Conservation (phyloP, 2,888 invertebrate genomes). For the Drosophila koepferae region DNA sequence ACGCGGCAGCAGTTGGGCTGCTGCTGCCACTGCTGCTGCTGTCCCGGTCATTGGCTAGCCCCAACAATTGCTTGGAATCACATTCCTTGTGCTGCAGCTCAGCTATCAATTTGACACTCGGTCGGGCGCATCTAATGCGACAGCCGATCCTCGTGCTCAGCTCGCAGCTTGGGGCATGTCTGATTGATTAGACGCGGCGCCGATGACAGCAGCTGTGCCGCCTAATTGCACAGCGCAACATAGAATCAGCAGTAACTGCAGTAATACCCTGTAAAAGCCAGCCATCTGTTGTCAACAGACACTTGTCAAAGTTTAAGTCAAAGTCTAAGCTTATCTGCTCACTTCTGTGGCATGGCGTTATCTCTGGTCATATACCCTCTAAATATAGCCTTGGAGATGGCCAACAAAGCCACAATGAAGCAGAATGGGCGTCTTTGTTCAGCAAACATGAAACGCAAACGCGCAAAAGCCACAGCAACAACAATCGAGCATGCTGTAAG, state of each 20-base stretch:
- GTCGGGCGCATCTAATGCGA: slow-evolving; percentile 40
- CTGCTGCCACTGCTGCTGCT: not conserved
- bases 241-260: not conserved
- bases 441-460: slow-evolving; percentile 48
- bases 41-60: not conserved
- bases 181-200: slow-evolving; percentile 52
- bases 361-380: not conserved
- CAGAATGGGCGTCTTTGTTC: slow-evolving; percentile 52
- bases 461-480: slow-evolving; percentile 23
- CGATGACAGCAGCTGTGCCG: slow-evolving; percentile 55
- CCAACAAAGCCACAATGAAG: slow-evolving; percentile 20
- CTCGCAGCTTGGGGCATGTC: slow-evolving; percentile 14
- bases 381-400: slow-evolving; percentile 24
- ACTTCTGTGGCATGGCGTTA: not conserved
- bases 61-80: slow-evolving; percentile 1
- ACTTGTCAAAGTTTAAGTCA: not conserved
- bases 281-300: not conserved
- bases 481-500: not conserved
- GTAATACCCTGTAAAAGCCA: slow-evolving; percentile 18
- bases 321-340: not conserved
- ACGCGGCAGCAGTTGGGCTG: slow-evolving; percentile 12
- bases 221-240: slow-evolving; percentile 45
- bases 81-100: slow-evolving; percentile 44
- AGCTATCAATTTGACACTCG: slow-evolving; percentile 57
- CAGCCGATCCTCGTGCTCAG: slow-evolving; percentile 15